phyloP scores from a whole-genome alignment of 2,113 vertebrate genomes.

The Leptosomus discolor region DNA sequence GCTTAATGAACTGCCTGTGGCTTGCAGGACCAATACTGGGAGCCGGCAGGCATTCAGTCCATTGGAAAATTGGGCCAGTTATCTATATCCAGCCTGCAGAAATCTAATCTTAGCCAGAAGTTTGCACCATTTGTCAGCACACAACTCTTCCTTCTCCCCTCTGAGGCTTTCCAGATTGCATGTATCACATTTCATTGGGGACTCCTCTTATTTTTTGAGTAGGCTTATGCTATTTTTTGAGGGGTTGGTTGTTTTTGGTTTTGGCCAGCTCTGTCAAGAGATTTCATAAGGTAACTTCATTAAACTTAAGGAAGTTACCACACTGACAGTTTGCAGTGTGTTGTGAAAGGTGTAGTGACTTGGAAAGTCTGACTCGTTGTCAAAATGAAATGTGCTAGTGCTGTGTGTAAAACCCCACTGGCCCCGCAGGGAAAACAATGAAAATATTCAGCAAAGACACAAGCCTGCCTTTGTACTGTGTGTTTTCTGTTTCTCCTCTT shows the following conservation, averaged over 20 bases:
- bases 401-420: constrained; percentile 47
- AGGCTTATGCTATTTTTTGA: neutral
- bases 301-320: constrained; percentile 67
- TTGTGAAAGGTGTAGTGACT: constrained; percentile 65
- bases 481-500: constrained; percentile 28
- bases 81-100: neutral
- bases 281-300: constrained; percentile 68
- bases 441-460: constrained; percentile 51
- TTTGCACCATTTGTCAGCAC: constrained; percentile 26
- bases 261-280: constrained; percentile 24
- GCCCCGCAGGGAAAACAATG: constrained; percentile 13
- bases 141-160: constrained; percentile 30
- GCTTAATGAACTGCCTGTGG: neutral
- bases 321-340: constrained; percentile 53
- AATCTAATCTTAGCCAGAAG: constrained; percentile 21
- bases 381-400: constrained; percentile 52
- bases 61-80: neutral
- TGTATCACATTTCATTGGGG: neutral
- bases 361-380: constrained; percentile 47
- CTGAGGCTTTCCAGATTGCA: constrained; percentile 12
- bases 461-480: constrained; percentile 34
- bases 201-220: constrained; percentile 2
- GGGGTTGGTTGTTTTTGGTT: constrained; percentile 6
- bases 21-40: neutral
- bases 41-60: neutral